phyloP scores from a whole-genome alignment of 2,797 vertebrate species.

The Scarus forsteni region DNA sequence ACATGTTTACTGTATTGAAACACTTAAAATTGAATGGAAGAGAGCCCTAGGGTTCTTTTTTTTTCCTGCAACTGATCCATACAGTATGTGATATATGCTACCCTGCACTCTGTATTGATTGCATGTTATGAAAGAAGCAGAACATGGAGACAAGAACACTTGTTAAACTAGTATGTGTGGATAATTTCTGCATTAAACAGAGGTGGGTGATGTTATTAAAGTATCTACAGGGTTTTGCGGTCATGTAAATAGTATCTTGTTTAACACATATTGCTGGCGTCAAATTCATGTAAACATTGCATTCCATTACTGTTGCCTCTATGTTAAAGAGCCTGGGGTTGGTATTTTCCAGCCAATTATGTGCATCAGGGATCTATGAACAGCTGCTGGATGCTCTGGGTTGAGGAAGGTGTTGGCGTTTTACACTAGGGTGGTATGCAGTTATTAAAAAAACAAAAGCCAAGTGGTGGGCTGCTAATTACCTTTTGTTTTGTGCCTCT shows the following conservation, averaged over 20 bases:
- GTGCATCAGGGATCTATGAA: conserved; percentile 41
- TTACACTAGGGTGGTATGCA: conserved; percentile 19
- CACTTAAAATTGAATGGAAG: conserved; percentile 26
- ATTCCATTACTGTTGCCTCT: conserved; percentile 15
- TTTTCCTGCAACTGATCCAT: conserved; percentile 14
- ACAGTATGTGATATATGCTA: background rate
- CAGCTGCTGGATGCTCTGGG: conserved; percentile 39
- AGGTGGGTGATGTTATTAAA: background rate
- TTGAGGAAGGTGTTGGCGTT: conserved; percentile 24
- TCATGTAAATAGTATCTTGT: conserved; percentile 31
- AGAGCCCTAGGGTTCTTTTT: conserved; percentile 14
- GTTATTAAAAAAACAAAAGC: conserved; percentile 33
- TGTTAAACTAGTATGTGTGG: background rate
- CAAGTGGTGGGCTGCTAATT: conserved; percentile 14
- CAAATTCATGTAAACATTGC: conserved; percentile 31
- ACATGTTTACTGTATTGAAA: conserved; percentile 1
- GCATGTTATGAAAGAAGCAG: conserved; percentile 2
- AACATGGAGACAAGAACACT: conserved; percentile 11
- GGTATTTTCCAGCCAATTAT: conserved; percentile 40
- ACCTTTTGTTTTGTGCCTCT: conserved; percentile 4
- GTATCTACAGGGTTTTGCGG: conserved; percentile 19
- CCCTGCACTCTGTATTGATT: conserved; percentile 34
- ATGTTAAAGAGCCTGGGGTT: conserved; percentile 27
- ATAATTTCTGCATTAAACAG: conserved; percentile 10
- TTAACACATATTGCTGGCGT: conserved; percentile 22